phyloP scores from a whole-genome alignment of 2,888 invertebrate species.

The Xylota sylvarum region DNA sequence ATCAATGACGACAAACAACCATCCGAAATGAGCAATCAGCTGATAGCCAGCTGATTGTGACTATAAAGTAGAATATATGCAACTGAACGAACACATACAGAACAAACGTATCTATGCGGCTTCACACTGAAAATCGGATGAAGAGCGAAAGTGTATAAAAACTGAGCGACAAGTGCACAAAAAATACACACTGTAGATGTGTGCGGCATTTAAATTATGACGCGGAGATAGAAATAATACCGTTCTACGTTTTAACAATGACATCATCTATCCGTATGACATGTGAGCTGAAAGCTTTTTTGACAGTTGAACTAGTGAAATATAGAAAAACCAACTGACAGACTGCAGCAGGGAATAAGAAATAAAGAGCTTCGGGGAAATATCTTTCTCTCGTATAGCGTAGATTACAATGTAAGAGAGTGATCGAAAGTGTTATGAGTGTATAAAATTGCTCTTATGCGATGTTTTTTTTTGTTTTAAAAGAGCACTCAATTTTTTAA shows the following conservation, averaged over 20 bases:
- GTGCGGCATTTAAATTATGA: background rate
- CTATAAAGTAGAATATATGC: too few relatives aligned
- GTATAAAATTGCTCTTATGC: constrained; percentile 22
- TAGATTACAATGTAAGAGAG: constrained; percentile 13
- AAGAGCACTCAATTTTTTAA: too few relatives aligned
- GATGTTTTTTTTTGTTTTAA: constrained; percentile 26
- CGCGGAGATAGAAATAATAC: background rate
- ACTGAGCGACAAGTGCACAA: constrained; percentile 4
- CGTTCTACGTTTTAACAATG: background rate
- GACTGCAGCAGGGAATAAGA: background rate
- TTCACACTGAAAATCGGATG: background rate
- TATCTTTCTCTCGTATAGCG: background rate
- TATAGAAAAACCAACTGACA: too few relatives aligned
- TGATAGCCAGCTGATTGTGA: constrained; percentile 21
- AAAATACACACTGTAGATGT: background rate
- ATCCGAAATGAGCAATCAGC: constrained; percentile 1
- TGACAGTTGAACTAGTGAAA: background rate
- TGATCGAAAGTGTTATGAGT: background rate
- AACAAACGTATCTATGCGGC: background rate
- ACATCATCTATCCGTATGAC: background rate
- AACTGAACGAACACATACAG: background rate
- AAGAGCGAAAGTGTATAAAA: constrained; percentile 1
- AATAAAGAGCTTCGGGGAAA: background rate
- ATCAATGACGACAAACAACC: background rate
- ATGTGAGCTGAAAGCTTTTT: background rate